These are phyloP conservation scores for Yponomeuta malinellus DNA, from an alignment of 2,888 invertebrate genomes.

Conservation along the genomic window DNA sequence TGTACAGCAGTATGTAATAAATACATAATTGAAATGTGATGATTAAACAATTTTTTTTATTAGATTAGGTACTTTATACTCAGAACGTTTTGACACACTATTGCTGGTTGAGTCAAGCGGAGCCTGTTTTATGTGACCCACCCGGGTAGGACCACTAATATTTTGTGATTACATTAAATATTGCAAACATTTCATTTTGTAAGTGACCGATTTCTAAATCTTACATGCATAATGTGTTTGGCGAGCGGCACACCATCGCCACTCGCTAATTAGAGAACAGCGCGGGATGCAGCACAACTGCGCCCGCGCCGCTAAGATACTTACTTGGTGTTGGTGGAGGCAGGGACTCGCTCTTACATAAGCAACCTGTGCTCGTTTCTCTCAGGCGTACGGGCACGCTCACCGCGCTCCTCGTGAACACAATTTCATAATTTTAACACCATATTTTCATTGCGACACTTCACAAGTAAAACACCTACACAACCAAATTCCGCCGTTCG, in stretches of 20 bases:
- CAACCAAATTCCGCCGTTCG: slow-evolving; percentile 48
- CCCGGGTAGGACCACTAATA: background rate
- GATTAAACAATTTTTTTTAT: no score
- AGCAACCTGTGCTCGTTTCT: slow-evolving; percentile 56
- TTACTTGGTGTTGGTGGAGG: slow-evolving; percentile 52
- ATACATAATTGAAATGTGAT: no score
- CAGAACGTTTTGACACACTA: background rate
- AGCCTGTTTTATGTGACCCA: background rate
- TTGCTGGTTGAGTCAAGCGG: background rate
- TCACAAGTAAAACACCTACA: slow-evolving; percentile 57
- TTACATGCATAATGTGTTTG: slow-evolving; percentile 12
- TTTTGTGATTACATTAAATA: slow-evolving; percentile 4
- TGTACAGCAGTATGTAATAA: no score
- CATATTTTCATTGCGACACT: slow-evolving; percentile 69
- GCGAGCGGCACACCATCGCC: slow-evolving; percentile 4
- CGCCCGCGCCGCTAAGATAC: slow-evolving; percentile 26
- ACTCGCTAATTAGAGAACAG: slow-evolving; percentile 7
- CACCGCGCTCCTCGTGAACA: slow-evolving; percentile 58
- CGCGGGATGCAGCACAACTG: slow-evolving; percentile 1
- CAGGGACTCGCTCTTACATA: slow-evolving; percentile 61
- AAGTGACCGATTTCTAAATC: slow-evolving; percentile 10
- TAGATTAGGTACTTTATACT: no score
- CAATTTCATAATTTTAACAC: slow-evolving; percentile 69
- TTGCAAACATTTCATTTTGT: slow-evolving; percentile 1
- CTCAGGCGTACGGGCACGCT: slow-evolving; percentile 53